Conservation (phyloP, 2,113 vertebrate genomes). For the Vulpes ferrilata region DNA sequence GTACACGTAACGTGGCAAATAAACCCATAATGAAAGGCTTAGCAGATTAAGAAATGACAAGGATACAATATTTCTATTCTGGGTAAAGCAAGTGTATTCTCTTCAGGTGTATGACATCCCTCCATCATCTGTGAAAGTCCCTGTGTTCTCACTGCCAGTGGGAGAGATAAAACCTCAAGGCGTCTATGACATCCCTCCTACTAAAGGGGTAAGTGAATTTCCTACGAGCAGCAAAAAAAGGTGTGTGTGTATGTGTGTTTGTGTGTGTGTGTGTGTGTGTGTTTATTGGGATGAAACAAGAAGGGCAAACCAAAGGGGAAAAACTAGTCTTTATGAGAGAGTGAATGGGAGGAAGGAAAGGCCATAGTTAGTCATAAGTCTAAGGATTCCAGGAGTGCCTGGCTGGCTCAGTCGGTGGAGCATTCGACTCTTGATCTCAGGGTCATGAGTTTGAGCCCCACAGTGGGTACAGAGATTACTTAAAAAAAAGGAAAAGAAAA, state of each 20-base stretch:
- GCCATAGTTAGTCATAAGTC: background rate
- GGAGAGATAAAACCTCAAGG: slow-evolving; percentile 89
- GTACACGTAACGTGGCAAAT: background rate
- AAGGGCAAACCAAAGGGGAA: background rate
- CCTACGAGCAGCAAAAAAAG: background rate
- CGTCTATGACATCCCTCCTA: slow-evolving; percentile 93
- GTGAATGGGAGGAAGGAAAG: background rate
- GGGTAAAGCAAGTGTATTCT: slow-evolving; percentile 66
- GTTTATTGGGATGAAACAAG: background rate
- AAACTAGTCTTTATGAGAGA: background rate
- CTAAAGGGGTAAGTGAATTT: slow-evolving; percentile 89
- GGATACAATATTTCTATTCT: background rate
- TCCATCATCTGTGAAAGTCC: slow-evolving; percentile 88
- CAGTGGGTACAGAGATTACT: background rate
- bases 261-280: background rate
- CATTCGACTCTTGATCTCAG: background rate
- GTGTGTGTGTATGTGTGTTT: background rate
- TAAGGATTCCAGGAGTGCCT: background rate
- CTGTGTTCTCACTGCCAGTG: slow-evolving; percentile 81
- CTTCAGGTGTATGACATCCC: slow-evolving; percentile 96
- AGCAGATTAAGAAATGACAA: background rate
- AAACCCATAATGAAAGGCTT: background rate
- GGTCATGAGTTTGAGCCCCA: background rate
- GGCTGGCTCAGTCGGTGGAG: background rate
- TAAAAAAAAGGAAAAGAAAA: background rate